These are phyloP conservation scores for Clarias magur DNA, from an alignment of 2,113 vertebrate species.

Conservation along the genomic window DNA sequence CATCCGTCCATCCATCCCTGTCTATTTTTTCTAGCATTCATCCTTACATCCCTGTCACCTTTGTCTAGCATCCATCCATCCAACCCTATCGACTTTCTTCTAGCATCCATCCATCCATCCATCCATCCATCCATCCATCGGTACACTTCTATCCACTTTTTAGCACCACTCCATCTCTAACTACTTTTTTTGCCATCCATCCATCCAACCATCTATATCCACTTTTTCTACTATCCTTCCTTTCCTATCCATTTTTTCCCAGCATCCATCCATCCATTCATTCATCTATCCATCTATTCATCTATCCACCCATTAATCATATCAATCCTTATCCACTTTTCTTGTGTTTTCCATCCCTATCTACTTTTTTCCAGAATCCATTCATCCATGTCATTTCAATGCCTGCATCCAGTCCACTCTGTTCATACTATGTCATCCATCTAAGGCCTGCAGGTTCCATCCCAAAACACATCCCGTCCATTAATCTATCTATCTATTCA, in stretches of 20 bases:
- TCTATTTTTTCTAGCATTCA: neutral
- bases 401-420: too few relatives aligned
- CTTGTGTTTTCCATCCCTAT: too few relatives aligned
- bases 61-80: too few relatives aligned
- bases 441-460: too few relatives aligned
- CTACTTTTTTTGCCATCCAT: neutral
- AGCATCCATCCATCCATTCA: neutral
- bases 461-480: too few relatives aligned
- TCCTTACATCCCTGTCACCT: too few relatives aligned
- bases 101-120: neutral
- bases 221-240: neutral
- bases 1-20: neutral
- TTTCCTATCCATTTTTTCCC: neutral
- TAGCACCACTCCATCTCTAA: neutral
- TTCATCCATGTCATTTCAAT: too few relatives aligned
- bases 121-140: neutral
- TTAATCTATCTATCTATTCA: too few relatives aligned
- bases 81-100: neutral
- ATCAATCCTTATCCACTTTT: too few relatives aligned
- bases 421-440: too few relatives aligned
- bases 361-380: too few relatives aligned
- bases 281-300: neutral
- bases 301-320: neutral
- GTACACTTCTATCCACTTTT: neutral
- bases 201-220: neutral